Evolutionary conservation across 2,888 invertebrate genomes (phyloP).

Genomic region (Amblyjoppa fuscipennis): DNA sequence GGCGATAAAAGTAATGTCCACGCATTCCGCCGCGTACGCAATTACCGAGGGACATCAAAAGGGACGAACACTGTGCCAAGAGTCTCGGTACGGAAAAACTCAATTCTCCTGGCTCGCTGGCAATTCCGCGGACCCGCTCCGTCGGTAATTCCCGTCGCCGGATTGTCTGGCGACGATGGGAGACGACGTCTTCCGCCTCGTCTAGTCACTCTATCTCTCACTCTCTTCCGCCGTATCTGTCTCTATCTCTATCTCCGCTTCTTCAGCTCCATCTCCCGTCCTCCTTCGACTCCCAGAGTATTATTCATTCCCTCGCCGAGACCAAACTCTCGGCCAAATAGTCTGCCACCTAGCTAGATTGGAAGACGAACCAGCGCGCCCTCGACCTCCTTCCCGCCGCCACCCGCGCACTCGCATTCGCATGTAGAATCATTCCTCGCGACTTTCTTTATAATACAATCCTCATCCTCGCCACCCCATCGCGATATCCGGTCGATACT

Average conservation of each 20-base stretch:
- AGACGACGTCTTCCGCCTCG: conserved; percentile 54
- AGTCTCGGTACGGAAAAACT: conserved; percentile 50
- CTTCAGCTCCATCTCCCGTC: conserved; percentile 13
- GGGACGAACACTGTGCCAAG: conserved; percentile 42
- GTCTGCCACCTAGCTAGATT: conserved; percentile 40
- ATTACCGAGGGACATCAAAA: not conserved
- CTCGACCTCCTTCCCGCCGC: conserved; percentile 66
- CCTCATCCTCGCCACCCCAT: not conserved
- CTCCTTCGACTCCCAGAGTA: conserved; percentile 41
- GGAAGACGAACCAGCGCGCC: conserved; percentile 53
- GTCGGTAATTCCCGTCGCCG: conserved; percentile 76
- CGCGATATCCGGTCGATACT: conserved; percentile 16
- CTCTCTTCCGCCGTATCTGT: conserved; percentile 51
- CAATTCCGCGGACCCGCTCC: conserved; percentile 35
- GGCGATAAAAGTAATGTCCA: conserved; percentile 11
- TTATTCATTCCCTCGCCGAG: conserved; percentile 66
- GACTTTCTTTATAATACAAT: conserved; percentile 4
- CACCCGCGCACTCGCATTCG: conserved; percentile 41
- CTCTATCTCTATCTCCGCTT: conserved; percentile 8
- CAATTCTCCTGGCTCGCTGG: conserved; percentile 53
- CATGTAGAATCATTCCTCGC: conserved; percentile 28
- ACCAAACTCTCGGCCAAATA: conserved; percentile 66
- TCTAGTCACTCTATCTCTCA: conserved; percentile 64
- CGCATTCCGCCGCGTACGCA: not conserved
- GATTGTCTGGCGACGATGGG: conserved; percentile 73